A percentile compares a stretch with the other conserved stretches of the same genome.
phyloP scores from a whole-genome alignment of 2,797 vertebrate genomes.

The Sebastes minor region DNA sequence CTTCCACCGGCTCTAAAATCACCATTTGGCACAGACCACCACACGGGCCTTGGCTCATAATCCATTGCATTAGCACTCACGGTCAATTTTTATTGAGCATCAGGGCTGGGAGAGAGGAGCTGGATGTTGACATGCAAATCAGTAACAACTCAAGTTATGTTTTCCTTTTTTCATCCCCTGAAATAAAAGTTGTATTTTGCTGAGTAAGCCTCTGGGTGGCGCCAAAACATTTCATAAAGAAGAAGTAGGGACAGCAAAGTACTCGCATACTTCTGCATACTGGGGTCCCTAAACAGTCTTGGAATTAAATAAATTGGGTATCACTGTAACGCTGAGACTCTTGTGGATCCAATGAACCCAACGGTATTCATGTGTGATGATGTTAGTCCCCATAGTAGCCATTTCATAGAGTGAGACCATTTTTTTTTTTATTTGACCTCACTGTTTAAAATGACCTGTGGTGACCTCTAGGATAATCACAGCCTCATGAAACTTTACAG shows the following conservation, averaged over 20 bases:
- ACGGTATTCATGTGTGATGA: too few relatives aligned
- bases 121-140: background rate
- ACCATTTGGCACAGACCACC: background rate
- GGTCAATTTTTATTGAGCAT: background rate
- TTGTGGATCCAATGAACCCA: too few relatives aligned
- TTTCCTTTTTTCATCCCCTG: background rate
- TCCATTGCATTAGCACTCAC: background rate
- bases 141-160: too few relatives aligned
- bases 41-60: background rate
- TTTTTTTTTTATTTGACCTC: too few relatives aligned
- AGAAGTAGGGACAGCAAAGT: background rate
- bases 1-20: background rate
- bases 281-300: too few relatives aligned
- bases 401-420: too few relatives aligned
- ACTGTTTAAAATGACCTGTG: too few relatives aligned
- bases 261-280: background rate
- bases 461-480: too few relatives aligned
- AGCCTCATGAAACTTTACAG: too few relatives aligned
- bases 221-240: conserved; percentile 14
- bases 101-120: background rate
- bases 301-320: too few relatives aligned
- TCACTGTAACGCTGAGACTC: too few relatives aligned
- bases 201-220: conserved; percentile 45
- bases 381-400: too few relatives aligned
- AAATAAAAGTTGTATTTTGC: conserved; percentile 3